Base-by-base conservation (phyloP, 1,140 invertebrate species). In the Acromyrmex echinatior region DNA sequence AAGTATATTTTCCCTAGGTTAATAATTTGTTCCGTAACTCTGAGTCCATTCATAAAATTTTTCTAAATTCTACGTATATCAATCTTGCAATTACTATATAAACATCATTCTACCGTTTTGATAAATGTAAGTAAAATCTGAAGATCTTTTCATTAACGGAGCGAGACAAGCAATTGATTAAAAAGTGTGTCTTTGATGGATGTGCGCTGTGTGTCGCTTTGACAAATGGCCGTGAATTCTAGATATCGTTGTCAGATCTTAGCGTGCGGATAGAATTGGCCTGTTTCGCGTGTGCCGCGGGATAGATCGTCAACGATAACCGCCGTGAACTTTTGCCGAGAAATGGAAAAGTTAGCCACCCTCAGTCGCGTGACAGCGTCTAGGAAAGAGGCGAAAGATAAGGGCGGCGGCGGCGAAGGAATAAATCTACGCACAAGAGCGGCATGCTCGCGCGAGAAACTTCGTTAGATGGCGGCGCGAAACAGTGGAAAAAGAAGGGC, bases 321-420 rank as follows among this genome's bases (percentile, higher is more conserved):
- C 56, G 56, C 70, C 28, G 60, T 35, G 70, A 84, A 76, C 80
- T 76, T 84, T 84, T 12, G 39, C 45, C 56, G 70, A 73, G 80
- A 84, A 84, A 84, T 84, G 70, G 70, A 84, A 84, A 84, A 84
- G 80, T 84, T 84, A 63, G 80, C 80, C 9, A 5, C 25, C 39
- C 3, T 76, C n/a, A 12, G 58, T 74, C 56, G 56, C 53, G 80
- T 74, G 68, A 82, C 68, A 74, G 39, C 80, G 53, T 82, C 68
- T 53, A 74, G 68, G 68, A 18, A 35, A 71, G 51, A 81, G 65
- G 31, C 53, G 80, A 49, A 49, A 74, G 70, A 76, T 62, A 76
- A 84, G 58, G 25, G 18, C 70, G 14, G 31, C 21, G 58, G 25
- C 28, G 66, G 9, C 74, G 39, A 21, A 51, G 62, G 45, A 87